Evolutionary conservation across 2,888 invertebrate genomes (phyloP), one percentile per base, ranked within the genome.

Genomic region (Piscicola geometra): DNA sequence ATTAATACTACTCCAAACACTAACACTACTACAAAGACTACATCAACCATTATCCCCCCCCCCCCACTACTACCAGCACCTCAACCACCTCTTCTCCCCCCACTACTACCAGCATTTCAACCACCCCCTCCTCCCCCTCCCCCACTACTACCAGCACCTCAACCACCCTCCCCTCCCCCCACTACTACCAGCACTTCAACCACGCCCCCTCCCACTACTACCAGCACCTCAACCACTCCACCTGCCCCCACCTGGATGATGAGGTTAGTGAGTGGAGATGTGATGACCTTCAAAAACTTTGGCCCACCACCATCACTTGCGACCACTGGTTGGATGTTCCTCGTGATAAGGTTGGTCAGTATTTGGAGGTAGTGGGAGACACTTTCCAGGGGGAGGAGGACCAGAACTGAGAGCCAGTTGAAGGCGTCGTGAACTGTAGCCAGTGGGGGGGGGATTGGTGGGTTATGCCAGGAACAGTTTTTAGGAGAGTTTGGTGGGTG

Each of bases 381-480:
- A n/a, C 86, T 82, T 81, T 88, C 88, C 15, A 88, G 75, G 0
- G 87, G 86, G 52, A 89, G 82, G 1, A 89, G 83, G 1, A 87
- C 83, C 41, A 88, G 79, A 35, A 88, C 87, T 1, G 86, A 83
- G 73, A 88, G 82, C 86, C 88, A 87, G 81, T 89, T 89, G 83
- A 88, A 88, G 83, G 88, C 87, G 81, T 89, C 88, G 80, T 88
- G 88, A 0, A 88, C 83, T 76, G 67, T 21, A 64, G 28, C 15
- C 1, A 33, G 18, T 3, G 18, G 5, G 60, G 60, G 21, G 25
- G 5, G 25, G 60, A 15, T 56, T 5, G 60, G n/a, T 25, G 60
- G 21, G 60, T 56, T 9, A n/a, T 18, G 9, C 15, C 3, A 56
- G 9, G 60, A n/a, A 15, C 15, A n/a, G 60, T 56, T 56, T 9